A percentile compares a stretch with the other conserved stretches of the same genome.
Conservation (phyloP, 2,888 invertebrate species). For the Tetragnatha montana region DNA sequence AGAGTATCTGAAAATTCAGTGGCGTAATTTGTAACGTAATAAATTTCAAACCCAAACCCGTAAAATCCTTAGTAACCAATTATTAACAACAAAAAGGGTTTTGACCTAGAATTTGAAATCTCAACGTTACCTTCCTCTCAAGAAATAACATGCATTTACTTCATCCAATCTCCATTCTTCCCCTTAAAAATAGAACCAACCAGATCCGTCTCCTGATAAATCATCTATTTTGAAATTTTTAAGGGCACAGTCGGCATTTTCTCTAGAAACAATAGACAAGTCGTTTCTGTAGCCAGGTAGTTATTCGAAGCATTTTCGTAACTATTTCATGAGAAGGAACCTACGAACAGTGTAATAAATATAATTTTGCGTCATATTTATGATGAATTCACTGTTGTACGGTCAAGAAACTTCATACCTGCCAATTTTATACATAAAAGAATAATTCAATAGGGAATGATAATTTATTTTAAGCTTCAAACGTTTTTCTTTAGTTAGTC, state of each 20-base stretch:
- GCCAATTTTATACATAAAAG: too few relatives aligned
- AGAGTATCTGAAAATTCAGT: too few relatives aligned
- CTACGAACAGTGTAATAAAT: background rate
- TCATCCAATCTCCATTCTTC: background rate
- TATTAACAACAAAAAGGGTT: background rate
- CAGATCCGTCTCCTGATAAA: slow-evolving; percentile 11
- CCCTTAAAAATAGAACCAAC: background rate
- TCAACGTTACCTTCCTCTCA: background rate
- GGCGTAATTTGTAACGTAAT: too few relatives aligned
- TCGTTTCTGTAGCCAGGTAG: background rate
- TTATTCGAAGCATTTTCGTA: slow-evolving; percentile 3
- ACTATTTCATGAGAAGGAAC: background rate
- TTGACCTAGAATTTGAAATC: background rate
- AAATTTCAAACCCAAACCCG: too few relatives aligned
- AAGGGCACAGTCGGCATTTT: background rate
- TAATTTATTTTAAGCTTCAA: too few relatives aligned
- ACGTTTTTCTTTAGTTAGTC: too few relatives aligned
- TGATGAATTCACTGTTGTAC: too few relatives aligned
- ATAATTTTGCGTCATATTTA: background rate
- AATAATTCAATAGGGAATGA: too few relatives aligned
- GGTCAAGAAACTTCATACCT: too few relatives aligned
- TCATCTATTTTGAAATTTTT: slow-evolving; percentile 4
- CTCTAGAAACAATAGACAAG: slow-evolving; percentile 17
- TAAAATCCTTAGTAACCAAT: background rate
- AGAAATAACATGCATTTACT: too few relatives aligned